phyloP scores from a whole-genome alignment of 2,888 invertebrate genomes.

The Philonicus albiceps region DNA sequence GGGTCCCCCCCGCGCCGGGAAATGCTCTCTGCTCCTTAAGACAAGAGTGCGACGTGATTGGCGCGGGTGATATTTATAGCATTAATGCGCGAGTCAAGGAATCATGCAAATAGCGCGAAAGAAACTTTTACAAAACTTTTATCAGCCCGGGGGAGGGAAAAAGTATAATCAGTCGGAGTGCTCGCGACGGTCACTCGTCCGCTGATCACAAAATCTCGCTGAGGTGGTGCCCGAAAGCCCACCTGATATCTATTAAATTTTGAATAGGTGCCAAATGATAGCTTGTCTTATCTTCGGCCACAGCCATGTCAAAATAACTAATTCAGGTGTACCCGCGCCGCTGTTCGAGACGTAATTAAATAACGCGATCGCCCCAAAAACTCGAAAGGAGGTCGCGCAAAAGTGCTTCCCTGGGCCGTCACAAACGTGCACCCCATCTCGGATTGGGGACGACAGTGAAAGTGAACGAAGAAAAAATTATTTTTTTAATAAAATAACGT shows the following conservation, averaged over 20 bases:
- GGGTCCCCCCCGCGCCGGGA: not conserved
- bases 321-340: not conserved
- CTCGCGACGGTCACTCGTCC: not conserved
- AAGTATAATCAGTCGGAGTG: not conserved
- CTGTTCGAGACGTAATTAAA: not conserved
- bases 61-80: not conserved
- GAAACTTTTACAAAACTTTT: not conserved
- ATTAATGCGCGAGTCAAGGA: not conserved
- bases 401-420: not conserved
- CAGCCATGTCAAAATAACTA: not conserved
- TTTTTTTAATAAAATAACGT: not conserved
- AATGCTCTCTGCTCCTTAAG: not conserved
- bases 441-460: constrained; percentile 30
- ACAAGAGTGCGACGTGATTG: not conserved
- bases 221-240: not conserved
- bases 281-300: constrained; percentile 11
- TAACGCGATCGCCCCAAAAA: not conserved
- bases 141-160: not conserved
- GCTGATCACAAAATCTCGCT: not conserved
- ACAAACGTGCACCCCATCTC: not conserved
- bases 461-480: not conserved
- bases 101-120: constrained; percentile 15
- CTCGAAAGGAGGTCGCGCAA: not conserved
- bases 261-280: constrained; percentile 30
- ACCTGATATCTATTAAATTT: constrained; percentile 27